Evolutionary conservation across 1,140 invertebrate genomes (phyloP), one percentile per base, ranked within the genome.

Genomic region (Lithobius niger): DNA sequence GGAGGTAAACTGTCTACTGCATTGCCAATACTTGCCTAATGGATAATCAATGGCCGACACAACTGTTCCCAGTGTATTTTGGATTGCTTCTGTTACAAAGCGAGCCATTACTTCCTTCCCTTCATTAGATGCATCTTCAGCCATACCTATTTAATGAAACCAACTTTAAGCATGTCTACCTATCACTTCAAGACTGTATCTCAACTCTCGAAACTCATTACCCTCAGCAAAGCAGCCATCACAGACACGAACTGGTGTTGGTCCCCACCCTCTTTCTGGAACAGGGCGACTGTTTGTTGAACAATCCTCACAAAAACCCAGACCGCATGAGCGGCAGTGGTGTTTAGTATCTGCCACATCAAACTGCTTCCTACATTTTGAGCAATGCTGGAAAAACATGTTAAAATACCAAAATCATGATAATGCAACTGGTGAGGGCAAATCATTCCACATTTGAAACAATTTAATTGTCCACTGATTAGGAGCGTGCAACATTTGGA

Each of bases 281-380:
- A 86, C 82, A 19, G 79, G 75, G 55, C 75, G 72, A 13, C 66
- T 71, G 27, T 74, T 74, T 1, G 74, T 76, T 1, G 80, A 82
- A 64, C 82, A 86, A 13, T 68, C 66, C 47, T 77, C 72, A 63
- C 85, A 82, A 62, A 87, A 81, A 36, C 82, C 82, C 66, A 84
- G 75, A 19, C 83, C 83, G 65, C 83, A 89, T 0, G 78, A 73
- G 25, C 86, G 78, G 64, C 87, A 90, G 61, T 89, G 87, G 65
- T 89, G 87, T 58, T 86, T 88, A 1, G 74, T 71, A 63, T 64
- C 65, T 2, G 61, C 31, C 58, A 59, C 59, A 21, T 66, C 63
- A 58, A 76, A 72, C 22, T 61, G 60, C 51, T 65, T 70, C 57
- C 78, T 73, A 67, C 85, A 88, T 47, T 76, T 77, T 57, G 74